These are phyloP conservation scores for Drosophila guanche DNA, from an alignment of 1,140 invertebrate genomes.

Conservation along the genomic window DNA sequence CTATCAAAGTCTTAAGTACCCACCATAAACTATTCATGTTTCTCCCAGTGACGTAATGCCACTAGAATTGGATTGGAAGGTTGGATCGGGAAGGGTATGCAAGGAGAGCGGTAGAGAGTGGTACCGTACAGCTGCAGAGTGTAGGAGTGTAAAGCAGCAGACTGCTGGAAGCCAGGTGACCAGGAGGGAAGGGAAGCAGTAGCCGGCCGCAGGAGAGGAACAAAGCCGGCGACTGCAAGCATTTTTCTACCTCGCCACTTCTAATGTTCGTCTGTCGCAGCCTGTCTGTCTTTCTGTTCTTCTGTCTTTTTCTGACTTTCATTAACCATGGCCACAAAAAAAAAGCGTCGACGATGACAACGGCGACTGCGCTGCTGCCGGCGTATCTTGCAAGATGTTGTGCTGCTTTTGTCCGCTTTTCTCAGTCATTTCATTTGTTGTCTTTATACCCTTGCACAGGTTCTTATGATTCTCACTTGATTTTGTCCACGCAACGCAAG, in stretches of 20 bases:
- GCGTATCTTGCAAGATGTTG: constrained; percentile 2
- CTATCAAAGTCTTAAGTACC: constrained; percentile 24
- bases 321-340: constrained; percentile 52
- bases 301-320: constrained; percentile 51
- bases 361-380: constrained; percentile 8
- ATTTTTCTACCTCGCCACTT: constrained; percentile 27
- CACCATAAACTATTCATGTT: constrained; percentile 6
- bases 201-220: neutral
- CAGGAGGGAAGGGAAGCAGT: neutral
- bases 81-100: no score
- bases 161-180: neutral
- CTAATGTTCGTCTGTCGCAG: constrained; percentile 20
- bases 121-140: constrained; percentile 11
- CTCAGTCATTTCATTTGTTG: constrained; percentile 1
- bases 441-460: constrained; percentile 5
- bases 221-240: constrained; percentile 24
- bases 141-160: constrained; percentile 1
- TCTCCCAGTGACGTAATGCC: constrained; percentile 34
- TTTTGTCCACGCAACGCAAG: no score
- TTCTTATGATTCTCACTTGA: no score
- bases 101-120: no score
- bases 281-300: constrained; percentile 2
- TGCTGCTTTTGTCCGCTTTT: constrained; percentile 22
- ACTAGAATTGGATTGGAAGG: no score
- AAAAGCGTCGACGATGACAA: constrained; percentile 7